Percentiles rank a stretch among this genome's conserved stretches.
Evolutionary conservation across 2,888 invertebrate genomes (phyloP).

Genomic region (Pristionchus fissidentatus): DNA sequence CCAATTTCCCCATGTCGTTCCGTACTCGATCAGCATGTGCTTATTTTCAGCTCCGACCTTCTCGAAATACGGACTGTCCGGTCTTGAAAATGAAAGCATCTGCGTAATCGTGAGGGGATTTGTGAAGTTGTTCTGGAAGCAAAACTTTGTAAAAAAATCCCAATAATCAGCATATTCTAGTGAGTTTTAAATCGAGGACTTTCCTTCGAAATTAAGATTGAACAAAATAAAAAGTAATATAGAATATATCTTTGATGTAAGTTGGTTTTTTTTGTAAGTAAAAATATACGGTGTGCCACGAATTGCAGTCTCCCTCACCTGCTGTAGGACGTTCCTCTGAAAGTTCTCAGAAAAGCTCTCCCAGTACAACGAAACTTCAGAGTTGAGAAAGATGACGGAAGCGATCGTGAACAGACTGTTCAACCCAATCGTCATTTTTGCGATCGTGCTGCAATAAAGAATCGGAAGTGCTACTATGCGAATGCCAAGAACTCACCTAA

Average conservation of each 20-base stretch:
- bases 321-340: neutral
- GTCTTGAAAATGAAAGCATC: neutral
- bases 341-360: conserved; percentile 1
- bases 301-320: too few species aligned
- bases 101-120: neutral
- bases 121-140: neutral
- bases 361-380: neutral
- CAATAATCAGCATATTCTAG: too few species aligned
- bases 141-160: neutral
- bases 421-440: neutral
- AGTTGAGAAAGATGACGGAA: neutral
- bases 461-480: neutral
- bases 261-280: too few species aligned
- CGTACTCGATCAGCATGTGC: conserved; percentile 5
- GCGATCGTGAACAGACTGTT: neutral
- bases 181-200: neutral
- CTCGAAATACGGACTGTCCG: neutral
- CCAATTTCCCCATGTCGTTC: neutral
- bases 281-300: too few species aligned
- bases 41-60: neutral
- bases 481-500: neutral
- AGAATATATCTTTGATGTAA: too few species aligned
- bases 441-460: neutral
- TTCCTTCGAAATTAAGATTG: neutral
- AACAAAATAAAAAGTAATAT: too few species aligned